Percentiles rank a stretch among this genome's conserved stretches.
Evolutionary conservation across 1,140 invertebrate species (phyloP).

Genomic region (Acromyrmex charruanus): DNA sequence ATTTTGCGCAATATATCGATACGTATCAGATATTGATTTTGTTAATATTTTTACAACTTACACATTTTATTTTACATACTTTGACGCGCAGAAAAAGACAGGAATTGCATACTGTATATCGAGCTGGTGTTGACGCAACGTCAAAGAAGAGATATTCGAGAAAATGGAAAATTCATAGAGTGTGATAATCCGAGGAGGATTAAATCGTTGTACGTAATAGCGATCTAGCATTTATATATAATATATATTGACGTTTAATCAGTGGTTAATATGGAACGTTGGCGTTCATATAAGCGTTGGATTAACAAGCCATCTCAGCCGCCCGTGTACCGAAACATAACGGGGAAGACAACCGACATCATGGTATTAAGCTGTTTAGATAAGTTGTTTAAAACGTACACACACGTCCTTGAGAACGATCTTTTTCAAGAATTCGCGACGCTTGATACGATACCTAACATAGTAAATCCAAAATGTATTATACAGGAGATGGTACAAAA

Average conservation of each 20-base stretch:
- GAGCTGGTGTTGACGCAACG: background rate
- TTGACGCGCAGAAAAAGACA: background rate
- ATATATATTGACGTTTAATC: background rate
- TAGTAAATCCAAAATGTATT: no score
- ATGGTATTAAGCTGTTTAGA: no score
- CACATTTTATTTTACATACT: background rate
- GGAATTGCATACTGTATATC: background rate
- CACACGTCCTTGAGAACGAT: no score
- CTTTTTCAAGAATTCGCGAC: no score
- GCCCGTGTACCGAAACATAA: no score
- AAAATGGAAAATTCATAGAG: background rate
- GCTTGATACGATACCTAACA: no score
- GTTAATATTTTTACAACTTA: background rate
- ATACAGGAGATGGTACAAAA: no score
- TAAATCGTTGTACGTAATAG: background rate
- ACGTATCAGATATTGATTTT: background rate
- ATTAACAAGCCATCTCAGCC: no score
- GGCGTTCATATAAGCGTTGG: no score
- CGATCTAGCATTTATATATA: background rate
- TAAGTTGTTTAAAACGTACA: no score
- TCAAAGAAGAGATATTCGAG: background rate
- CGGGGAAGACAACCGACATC: no score
- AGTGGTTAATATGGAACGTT: no score
- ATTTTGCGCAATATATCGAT: background rate
- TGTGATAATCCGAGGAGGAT: background rate